These are phyloP conservation scores for Chelidonichthys spinosus DNA, from an alignment of 2,797 vertebrate genomes.

Conservation along the genomic window DNA sequence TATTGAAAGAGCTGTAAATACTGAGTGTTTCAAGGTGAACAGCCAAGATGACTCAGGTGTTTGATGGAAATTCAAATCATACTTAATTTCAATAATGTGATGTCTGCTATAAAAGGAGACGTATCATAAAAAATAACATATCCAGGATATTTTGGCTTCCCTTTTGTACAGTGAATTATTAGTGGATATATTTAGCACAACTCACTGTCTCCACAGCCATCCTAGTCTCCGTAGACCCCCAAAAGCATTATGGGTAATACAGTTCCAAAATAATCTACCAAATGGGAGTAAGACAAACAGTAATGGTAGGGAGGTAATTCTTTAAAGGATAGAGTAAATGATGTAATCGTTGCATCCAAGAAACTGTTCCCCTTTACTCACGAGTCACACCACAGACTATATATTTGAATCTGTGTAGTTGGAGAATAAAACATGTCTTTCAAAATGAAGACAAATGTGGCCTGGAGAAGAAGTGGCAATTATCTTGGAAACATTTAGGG, in stretches of 20 bases:
- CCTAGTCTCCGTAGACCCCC: not conserved
- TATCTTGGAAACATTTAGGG: conserved; percentile 49
- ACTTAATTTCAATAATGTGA: not conserved
- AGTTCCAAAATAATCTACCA: not conserved
- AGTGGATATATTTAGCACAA: too few relatives aligned
- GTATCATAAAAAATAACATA: not conserved
- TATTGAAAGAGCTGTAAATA: not conserved
- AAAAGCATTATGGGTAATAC: not conserved
- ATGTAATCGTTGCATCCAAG: too few relatives aligned
- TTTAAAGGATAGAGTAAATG: not conserved
- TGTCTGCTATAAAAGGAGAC: not conserved
- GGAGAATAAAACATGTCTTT: conserved; percentile 21
- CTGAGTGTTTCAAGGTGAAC: not conserved
- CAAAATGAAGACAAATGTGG: conserved; percentile 52
- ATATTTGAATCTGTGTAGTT: not conserved
- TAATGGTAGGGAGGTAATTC: too few relatives aligned
- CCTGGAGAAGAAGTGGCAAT: conserved; percentile 30
- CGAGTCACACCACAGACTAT: not conserved
- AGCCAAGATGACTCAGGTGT: not conserved
- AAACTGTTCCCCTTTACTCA: not conserved
- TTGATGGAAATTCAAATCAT: not conserved
- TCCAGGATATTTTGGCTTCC: too few relatives aligned
- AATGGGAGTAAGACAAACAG: not conserved
- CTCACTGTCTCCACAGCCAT: not conserved
- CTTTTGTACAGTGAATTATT: too few relatives aligned